phyloP scores from a whole-genome alignment of 2,113 vertebrate species.

The Bubo bubo region DNA sequence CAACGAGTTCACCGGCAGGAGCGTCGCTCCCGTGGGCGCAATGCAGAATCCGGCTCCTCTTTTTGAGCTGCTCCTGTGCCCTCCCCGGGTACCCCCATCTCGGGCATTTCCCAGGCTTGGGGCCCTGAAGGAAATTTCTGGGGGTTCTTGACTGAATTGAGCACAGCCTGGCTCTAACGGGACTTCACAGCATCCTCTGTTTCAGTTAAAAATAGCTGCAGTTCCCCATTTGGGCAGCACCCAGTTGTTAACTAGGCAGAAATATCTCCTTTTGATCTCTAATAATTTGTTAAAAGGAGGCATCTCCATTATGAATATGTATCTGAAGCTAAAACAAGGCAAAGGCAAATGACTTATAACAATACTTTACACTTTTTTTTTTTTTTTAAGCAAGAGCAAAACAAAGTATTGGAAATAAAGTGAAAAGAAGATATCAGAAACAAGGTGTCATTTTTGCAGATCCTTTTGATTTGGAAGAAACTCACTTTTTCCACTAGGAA shows the following conservation, averaged over 20 bases:
- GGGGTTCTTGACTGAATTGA: background rate
- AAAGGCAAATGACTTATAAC: background rate
- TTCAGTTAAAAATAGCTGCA: background rate
- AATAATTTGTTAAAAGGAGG: background rate
- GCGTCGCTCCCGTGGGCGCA: fast-evolving
- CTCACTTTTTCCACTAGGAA: background rate
- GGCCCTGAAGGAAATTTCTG: fast-evolving
- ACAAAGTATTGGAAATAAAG: background rate
- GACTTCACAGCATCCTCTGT: background rate
- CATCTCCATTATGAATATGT: fast-evolving
- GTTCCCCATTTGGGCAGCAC: background rate
- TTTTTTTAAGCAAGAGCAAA: background rate
- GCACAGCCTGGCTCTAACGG: background rate
- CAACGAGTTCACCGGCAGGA: background rate
- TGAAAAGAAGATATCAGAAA: background rate
- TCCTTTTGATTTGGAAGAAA: background rate
- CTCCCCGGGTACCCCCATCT: background rate
- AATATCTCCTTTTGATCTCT: background rate
- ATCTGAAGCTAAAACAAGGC: background rate
- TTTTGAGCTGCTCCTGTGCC: background rate
- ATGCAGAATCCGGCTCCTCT: background rate
- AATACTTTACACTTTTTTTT: background rate
- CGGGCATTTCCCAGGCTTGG: background rate
- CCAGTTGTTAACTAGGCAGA: background rate
- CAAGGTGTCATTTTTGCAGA: background rate